A percentile compares a stretch with the other conserved stretches of the same genome.
Evolutionary conservation across 2,113 vertebrate species (phyloP).

Genomic region (Chaetops frenatus): DNA sequence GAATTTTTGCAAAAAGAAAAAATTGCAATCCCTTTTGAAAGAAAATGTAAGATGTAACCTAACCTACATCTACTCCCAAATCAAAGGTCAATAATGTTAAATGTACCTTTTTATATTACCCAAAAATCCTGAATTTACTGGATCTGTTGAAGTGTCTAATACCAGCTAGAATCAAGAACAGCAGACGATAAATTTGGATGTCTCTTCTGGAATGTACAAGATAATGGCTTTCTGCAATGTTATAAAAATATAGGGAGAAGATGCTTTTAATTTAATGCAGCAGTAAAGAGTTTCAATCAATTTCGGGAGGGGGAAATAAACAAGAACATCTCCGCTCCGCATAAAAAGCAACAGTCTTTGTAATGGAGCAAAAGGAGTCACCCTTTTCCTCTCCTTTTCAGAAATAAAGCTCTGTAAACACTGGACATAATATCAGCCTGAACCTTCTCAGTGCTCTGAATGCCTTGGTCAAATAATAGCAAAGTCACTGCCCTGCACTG

Average conservation of each 20-base stretch:
- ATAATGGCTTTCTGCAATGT: not conserved
- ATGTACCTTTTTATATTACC: not conserved
- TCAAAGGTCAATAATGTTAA: not conserved
- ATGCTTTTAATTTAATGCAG: not conserved
- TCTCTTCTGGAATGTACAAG: not conserved
- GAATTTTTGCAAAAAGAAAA: not conserved
- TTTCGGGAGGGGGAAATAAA: not conserved
- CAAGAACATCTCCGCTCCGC: not conserved
- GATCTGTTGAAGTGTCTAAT: not conserved
- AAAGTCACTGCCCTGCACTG: not conserved
- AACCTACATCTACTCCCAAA: not conserved
- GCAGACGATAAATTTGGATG: not conserved
- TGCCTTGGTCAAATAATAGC: not conserved
- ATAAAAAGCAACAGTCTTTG: not conserved
- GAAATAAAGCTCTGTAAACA: not conserved
- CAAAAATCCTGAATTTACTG: not conserved
- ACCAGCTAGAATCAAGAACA: not conserved
- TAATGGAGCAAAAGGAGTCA: not conserved
- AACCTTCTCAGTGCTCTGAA: not conserved
- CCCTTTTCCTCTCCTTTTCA: not conserved
- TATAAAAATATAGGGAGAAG: not conserved
- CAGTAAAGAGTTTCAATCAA: not conserved
- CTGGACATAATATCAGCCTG: not conserved
- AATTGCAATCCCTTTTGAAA: not conserved
- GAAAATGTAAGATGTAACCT: not conserved